Percentiles rank a stretch among this genome's conserved stretches.
phyloP scores from a whole-genome alignment of 2,113 vertebrate species.

The Phainopepla nitens region DNA sequence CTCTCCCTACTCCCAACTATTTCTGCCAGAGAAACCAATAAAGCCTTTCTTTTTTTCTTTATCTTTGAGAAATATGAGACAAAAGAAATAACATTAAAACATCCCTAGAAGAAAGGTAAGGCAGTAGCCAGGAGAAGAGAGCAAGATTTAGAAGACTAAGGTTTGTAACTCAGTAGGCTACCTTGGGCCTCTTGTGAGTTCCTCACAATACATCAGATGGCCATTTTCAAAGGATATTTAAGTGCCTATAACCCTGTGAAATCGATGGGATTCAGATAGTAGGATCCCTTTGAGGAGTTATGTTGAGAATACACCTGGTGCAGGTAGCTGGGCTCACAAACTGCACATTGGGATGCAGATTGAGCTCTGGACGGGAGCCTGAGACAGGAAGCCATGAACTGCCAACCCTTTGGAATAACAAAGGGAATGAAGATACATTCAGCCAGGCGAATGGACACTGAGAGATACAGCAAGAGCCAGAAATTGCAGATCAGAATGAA shows the following conservation, averaged over 20 bases:
- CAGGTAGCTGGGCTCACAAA: background rate
- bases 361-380: background rate
- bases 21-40: background rate
- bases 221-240: background rate
- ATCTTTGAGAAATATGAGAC: background rate
- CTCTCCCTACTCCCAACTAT: fast-evolving
- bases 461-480: background rate
- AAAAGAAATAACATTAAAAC: background rate
- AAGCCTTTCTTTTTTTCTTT: background rate
- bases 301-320: background rate
- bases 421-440: background rate
- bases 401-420: background rate
- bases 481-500: fast-evolving
- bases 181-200: background rate
- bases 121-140: background rate
- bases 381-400: background rate
- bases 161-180: background rate
- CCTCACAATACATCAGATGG: background rate
- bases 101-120: background rate
- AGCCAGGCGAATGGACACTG: background rate
- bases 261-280: background rate
- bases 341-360: background rate
- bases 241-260: background rate
- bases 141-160: background rate
- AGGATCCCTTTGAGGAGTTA: background rate